Conservation (phyloP, 2,797 vertebrate genomes). For the Peromyscus nudipes region DNA sequence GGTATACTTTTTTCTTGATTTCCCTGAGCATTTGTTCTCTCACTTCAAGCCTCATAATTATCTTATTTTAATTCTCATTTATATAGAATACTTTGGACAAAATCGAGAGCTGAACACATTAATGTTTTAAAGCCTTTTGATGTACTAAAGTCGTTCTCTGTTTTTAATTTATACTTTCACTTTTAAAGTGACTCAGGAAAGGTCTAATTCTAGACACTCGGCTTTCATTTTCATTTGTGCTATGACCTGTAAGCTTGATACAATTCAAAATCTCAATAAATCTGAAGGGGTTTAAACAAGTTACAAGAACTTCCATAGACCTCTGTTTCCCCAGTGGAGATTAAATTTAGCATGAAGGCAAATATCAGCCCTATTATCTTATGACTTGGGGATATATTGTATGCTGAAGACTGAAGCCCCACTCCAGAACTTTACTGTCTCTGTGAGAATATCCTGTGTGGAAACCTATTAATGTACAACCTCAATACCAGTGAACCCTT, state of each 20-base stretch:
- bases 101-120: neutral
- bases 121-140: neutral
- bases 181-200: conserved; percentile 1
- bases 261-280: neutral
- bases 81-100: neutral
- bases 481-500: neutral
- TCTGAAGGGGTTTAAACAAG: neutral
- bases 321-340: neutral
- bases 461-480: neutral
- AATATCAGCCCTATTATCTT: neutral
- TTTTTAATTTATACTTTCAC: conserved; percentile 36
- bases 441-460: neutral
- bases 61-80: neutral
- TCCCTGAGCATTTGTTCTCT: neutral
- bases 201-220: neutral
- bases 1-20: neutral
- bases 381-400: neutral
- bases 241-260: neutral
- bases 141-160: neutral
- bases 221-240: neutral
- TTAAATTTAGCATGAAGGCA: neutral
- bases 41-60: neutral
- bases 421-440: neutral
- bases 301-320: neutral
- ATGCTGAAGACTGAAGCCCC: neutral